Base-by-base conservation (phyloP, 2,797 vertebrate species). In the Petrocephalus schoutedeni region DNA sequence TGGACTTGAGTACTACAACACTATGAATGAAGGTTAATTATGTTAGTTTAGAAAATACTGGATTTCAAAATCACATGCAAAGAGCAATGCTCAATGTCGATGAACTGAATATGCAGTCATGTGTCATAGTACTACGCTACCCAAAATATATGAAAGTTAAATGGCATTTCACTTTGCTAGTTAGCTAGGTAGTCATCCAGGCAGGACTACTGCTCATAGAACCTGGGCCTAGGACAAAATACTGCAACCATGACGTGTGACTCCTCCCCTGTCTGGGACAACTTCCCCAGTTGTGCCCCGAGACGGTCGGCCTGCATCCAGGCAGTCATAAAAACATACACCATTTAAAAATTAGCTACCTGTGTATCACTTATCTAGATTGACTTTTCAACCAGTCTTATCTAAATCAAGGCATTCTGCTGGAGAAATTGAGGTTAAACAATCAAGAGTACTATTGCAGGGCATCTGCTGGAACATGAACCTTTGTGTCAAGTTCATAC, bases 331-430 rank as follows among this genome's bases (percentile, higher is more conserved):
- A 77, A 45, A 71, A 71, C 23, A 36, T 2, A 80, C 19, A 45
- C 41, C 74, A 80, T 49, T 80, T 80, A 45, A 49, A 49, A 80
- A n/a, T 80, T 45, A 49, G 41, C 8, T 80, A 21, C 74, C 36
- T 21, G 19, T 49, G 16, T 49, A 45, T 10, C 19, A 49, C 41
- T n/a, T 45, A 49, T 49, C 14, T 49, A 80, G n/a, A 80, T 45
- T 41, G 74, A 80, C 74, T 80, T 80, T 49, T 49, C 41, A 80
- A 45, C 71, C 74, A 80, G 32, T 80, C 16, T 80, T 80, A 80
- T 80, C 36, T 80, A 80, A 14, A 49, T 80, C 41, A 3, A 45
- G 67, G 28, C 64, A 45, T 45, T 45, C 41, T 45, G 16, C 36
- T 77, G 41, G 14, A 77, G 16, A 49, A 80, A 80, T 80, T 80